Percentiles rank a stretch among this genome's conserved stretches.
These are phyloP conservation scores for Promerops cafer DNA, from an alignment of 2,113 vertebrate genomes.

Conservation along the genomic window DNA sequence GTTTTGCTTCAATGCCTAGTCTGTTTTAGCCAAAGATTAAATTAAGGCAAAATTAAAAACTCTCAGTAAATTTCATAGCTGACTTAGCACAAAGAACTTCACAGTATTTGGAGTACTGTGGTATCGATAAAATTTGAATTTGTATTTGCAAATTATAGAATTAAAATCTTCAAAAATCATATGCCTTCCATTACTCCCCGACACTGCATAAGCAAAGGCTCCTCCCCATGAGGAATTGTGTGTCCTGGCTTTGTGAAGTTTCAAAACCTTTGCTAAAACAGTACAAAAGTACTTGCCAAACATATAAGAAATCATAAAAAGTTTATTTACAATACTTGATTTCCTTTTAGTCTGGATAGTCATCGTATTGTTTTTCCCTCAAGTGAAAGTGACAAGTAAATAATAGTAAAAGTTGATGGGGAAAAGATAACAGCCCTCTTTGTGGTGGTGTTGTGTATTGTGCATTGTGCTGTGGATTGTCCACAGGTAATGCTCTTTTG, in stretches of 20 bases:
- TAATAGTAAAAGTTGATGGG: background rate
- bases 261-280: background rate
- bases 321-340: background rate
- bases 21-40: background rate
- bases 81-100: background rate
- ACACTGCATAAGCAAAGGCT: background rate
- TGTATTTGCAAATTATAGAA: background rate
- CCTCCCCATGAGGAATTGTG: rapidly evolving
- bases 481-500: background rate
- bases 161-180: background rate
- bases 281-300: background rate
- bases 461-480: background rate
- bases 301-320: background rate
- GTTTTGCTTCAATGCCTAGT: background rate
- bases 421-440: background rate
- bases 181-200: background rate
- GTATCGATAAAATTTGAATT: background rate
- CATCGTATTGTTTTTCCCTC: background rate
- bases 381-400: background rate
- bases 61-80: background rate
- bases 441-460: background rate
- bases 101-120: background rate
- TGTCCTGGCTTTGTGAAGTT: background rate
- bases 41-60: background rate
- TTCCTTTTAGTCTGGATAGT: background rate